Evolutionary conservation across 1,140 invertebrate genomes (phyloP).

Genomic region (Zaprionus taronus): DNA sequence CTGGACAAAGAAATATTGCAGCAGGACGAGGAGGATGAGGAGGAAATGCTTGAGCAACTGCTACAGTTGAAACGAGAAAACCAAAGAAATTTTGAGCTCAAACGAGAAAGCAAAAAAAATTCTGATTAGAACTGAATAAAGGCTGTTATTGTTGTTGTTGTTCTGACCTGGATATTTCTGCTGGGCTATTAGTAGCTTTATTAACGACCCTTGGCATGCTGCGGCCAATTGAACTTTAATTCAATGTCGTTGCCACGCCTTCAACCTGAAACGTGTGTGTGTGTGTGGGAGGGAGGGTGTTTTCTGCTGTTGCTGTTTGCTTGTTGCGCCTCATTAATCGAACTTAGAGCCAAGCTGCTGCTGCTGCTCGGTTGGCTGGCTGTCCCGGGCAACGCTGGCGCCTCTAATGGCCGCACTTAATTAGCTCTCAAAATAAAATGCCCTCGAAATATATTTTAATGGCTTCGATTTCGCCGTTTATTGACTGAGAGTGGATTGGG

Average conservation of each 20-base stretch:
- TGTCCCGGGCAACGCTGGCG: conserved; percentile 3
- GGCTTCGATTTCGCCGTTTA: conserved; percentile 50
- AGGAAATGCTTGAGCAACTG: not conserved
- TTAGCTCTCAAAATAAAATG: conserved; percentile 69
- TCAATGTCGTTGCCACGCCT: conserved; percentile 37
- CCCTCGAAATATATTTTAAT: conserved; percentile 60
- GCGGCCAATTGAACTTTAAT: conserved; percentile 74
- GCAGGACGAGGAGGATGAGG: not conserved
- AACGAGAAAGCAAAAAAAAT: too few species aligned
- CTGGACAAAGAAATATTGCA: not conserved
- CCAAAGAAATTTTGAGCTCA: too few species aligned
- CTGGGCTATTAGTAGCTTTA: conserved; percentile 46
- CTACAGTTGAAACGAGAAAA: not conserved
- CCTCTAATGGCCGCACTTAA: conserved; percentile 60
- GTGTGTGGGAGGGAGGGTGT: not conserved
- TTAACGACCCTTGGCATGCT: conserved; percentile 51
- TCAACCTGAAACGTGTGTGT: not conserved
- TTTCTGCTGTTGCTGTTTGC: conserved; percentile 11
- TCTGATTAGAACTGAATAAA: too few species aligned
- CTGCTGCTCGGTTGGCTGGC: conserved; percentile 13
- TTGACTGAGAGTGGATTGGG: conserved; percentile 15
- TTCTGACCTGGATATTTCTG: not conserved
- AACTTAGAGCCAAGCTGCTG: conserved; percentile 16
- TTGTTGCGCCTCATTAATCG: conserved; percentile 73
- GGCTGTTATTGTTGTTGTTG: not conserved